These are phyloP conservation scores for Platycnemis pennipes DNA, from an alignment of 2,888 invertebrate genomes.

Conservation along the genomic window DNA sequence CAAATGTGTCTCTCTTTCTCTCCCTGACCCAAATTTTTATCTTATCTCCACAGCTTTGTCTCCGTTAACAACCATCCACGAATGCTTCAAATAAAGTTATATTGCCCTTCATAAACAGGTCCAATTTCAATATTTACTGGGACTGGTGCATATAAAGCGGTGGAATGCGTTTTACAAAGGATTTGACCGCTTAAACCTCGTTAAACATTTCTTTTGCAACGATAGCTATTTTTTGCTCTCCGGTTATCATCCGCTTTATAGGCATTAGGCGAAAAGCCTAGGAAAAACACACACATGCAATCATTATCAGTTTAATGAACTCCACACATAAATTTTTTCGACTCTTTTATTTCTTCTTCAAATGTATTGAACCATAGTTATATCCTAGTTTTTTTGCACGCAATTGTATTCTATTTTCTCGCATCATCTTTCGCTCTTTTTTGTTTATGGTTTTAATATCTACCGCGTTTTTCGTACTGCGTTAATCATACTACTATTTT, in stretches of 20 bases:
- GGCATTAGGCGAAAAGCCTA: not conserved
- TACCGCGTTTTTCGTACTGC: not conserved
- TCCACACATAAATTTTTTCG: not conserved
- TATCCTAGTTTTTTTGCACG: not conserved
- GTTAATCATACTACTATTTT: too few species aligned
- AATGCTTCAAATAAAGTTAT: not conserved
- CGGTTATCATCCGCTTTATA: not conserved
- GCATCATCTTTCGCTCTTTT: not conserved
- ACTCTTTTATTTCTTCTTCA: not conserved
- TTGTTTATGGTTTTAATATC: not conserved
- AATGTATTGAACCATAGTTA: not conserved
- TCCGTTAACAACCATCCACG: not conserved
- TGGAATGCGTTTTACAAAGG: not conserved
- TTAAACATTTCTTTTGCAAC: not conserved
- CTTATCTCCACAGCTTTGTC: not conserved
- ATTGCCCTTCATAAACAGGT: not conserved
- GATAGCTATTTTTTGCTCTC: not conserved
- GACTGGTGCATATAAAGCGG: not conserved
- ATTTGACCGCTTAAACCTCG: not conserved
- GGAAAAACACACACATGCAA: not conserved
- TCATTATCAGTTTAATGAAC: not conserved
- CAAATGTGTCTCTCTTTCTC: too few species aligned
- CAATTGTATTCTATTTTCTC: not conserved
- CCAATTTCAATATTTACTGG: not conserved
- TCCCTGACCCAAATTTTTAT: not conserved